A percentile compares a stretch with the other conserved stretches of the same genome.
Conservation (phyloP, 2,113 vertebrate genomes). For the Tamias sibiricus region DNA sequence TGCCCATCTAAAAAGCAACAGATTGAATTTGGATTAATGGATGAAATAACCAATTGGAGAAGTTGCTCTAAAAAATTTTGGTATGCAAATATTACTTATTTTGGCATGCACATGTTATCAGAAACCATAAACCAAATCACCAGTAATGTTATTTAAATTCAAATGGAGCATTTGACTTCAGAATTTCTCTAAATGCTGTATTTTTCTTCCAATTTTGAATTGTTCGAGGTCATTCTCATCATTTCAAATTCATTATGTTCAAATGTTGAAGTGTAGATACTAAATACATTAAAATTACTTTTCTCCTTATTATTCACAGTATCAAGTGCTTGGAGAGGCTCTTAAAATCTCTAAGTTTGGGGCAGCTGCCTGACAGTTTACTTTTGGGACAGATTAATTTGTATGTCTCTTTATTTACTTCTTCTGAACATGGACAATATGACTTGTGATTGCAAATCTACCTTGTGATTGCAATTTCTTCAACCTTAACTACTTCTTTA, state of each 20-base stretch:
- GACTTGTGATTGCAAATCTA: background rate
- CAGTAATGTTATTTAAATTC: background rate
- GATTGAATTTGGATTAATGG: background rate
- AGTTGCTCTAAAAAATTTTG: background rate
- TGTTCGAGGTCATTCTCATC: background rate
- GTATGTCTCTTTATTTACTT: background rate
- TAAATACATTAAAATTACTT: background rate
- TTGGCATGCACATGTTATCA: background rate
- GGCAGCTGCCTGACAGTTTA: background rate
- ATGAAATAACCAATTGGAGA: background rate
- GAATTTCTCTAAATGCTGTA: background rate
- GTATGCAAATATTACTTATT: background rate
- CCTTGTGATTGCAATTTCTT: background rate
- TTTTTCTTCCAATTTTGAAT: background rate
- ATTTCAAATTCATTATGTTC: background rate
- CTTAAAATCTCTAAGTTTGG: background rate
- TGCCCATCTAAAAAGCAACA: background rate
- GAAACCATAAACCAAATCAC: background rate
- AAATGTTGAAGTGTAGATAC: conserved; percentile 18
- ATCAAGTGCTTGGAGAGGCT: background rate
- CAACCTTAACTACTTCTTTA: background rate
- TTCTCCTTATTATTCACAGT: background rate
- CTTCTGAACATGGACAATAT: background rate
- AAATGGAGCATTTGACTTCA: background rate
- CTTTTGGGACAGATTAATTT: background rate